Evolutionary conservation across 2,888 invertebrate species (phyloP).

Genomic region (Hetaerina titia): DNA sequence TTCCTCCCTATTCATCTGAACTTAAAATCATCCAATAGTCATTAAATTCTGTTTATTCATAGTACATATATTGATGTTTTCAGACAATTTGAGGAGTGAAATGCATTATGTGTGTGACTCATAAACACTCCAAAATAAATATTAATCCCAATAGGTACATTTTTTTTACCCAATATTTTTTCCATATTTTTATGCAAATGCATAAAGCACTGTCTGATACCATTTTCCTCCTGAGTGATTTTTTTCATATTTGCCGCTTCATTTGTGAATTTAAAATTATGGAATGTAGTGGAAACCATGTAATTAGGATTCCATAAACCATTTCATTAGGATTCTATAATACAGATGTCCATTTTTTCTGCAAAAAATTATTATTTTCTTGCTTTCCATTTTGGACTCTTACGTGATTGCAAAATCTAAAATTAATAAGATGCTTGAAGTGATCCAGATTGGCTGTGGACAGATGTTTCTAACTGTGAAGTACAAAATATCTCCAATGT

Average conservation of each 20-base stretch:
- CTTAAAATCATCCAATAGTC: neutral
- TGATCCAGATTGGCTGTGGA: too few species aligned
- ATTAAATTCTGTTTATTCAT: neutral
- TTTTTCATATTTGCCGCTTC: slow-evolving; percentile 25
- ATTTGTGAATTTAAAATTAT: slow-evolving; percentile 68
- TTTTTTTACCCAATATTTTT: neutral
- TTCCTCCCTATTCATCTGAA: neutral
- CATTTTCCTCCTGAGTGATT: slow-evolving; percentile 35
- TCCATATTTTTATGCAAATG: neutral
- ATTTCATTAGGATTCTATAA: neutral
- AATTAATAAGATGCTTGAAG: too few species aligned
- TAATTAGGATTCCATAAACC: neutral
- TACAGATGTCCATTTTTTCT: neutral
- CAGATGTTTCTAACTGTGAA: too few species aligned
- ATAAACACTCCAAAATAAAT: neutral
- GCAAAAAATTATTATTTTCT: too few species aligned
- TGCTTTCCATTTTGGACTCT: too few species aligned
- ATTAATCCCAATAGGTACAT: neutral
- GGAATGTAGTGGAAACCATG: slow-evolving; percentile 55
- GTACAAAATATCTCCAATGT: too few species aligned
- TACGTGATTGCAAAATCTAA: too few species aligned
- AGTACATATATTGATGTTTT: neutral
- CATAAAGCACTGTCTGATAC: slow-evolving; percentile 4
- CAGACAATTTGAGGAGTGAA: neutral
- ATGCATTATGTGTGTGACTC: neutral